Evolutionary conservation across 2,113 vertebrate species (phyloP).

Genomic region (Silurus meridionalis): DNA sequence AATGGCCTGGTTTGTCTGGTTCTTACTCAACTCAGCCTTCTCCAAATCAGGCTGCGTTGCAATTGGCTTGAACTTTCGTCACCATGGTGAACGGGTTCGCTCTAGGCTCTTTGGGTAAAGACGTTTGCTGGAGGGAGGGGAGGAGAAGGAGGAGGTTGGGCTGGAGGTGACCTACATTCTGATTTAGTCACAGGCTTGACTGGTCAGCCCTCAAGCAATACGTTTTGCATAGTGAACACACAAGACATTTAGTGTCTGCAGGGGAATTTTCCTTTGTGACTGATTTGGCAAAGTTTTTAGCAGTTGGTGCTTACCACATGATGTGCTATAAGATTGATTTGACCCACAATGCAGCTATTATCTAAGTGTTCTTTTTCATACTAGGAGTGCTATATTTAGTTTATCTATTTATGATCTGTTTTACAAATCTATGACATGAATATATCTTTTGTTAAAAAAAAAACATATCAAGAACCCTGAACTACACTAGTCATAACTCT

Average conservation of each 20-base stretch:
- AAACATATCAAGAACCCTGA: neutral
- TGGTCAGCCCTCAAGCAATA: conserved; percentile 35
- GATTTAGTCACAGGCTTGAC: conserved; percentile 14
- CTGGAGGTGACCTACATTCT: conserved; percentile 73
- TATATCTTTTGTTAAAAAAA: neutral
- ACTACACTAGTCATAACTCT: neutral
- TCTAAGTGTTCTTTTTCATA: neutral
- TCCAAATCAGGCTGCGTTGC: conserved; percentile 17
- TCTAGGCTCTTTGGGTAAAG: conserved; percentile 56
- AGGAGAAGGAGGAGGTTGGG: conserved; percentile 46
- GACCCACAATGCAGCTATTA: neutral
- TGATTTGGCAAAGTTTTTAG: conserved; percentile 12
- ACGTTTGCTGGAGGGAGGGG: conserved; percentile 47
- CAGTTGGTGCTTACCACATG: neutral
- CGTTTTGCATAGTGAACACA: conserved; percentile 27
- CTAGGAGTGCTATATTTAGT: neutral
- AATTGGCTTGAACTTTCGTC: conserved; percentile 48
- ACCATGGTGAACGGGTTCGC: conserved; percentile 60
- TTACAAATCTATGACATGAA: neutral
- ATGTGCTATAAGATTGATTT: neutral
- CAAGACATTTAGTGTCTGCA: conserved; percentile 16
- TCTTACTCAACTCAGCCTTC: conserved; percentile 6
- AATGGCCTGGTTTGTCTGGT: conserved; percentile 37
- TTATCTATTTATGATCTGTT: neutral
- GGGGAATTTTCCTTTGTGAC: conserved; percentile 2